phyloP scores from a whole-genome alignment of 1,140 invertebrate genomes.

The Heliconius himera region DNA sequence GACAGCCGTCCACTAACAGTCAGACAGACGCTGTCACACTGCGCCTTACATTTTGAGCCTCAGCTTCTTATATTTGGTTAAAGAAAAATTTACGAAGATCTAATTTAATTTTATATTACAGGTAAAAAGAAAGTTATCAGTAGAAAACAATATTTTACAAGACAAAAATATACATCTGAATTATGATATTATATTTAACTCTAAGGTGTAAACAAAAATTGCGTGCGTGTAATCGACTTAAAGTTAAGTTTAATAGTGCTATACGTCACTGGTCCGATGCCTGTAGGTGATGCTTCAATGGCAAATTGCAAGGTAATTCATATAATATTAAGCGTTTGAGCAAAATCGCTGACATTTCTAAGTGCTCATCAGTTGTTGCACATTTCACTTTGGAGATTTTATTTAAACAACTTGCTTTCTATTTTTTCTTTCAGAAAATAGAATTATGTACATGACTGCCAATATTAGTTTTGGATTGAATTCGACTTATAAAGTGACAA shows the following conservation, averaged over 20 bases:
- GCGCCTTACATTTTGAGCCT: too few species aligned
- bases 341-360: background rate
- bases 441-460: too few species aligned
- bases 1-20: too few species aligned
- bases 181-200: background rate
- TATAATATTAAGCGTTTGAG: slow-evolving; percentile 11
- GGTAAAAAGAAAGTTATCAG: too few species aligned
- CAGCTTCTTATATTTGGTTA: too few species aligned
- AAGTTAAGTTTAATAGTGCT: background rate
- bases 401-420: background rate
- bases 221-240: slow-evolving; percentile 19
- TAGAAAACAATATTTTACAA: background rate
- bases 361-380: background rate
- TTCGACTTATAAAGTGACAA: too few species aligned
- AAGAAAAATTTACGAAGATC: too few species aligned
- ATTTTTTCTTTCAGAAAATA: too few species aligned
- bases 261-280: background rate
- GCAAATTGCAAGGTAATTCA: slow-evolving; percentile 31
- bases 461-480: too few species aligned
- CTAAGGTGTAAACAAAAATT: background rate
- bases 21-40: too few species aligned
- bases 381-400: background rate
- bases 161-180: background rate
- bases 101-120: too few species aligned
- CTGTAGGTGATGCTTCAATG: slow-evolving; percentile 26